Evolutionary conservation across 1,140 invertebrate genomes (phyloP), one percentile per base, ranked within the genome.

Genomic region (Pissodes strobi): DNA sequence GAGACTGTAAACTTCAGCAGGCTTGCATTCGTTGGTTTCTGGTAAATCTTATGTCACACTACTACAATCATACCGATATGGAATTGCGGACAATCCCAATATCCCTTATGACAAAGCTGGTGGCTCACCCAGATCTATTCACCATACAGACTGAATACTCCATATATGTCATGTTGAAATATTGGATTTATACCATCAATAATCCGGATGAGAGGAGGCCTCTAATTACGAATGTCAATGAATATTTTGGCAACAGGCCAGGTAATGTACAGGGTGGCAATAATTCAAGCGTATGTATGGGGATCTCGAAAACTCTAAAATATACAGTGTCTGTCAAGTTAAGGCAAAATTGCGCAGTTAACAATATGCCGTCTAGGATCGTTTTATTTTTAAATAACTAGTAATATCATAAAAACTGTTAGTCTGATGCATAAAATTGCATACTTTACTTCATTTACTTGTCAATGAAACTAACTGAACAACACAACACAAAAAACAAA

Each of bases 91-190:
- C 69, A 3, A 75, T 78, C 53, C 75, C 77, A 3, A 74, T 83
- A 13, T 84, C 88, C 3, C 72, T 92, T 55, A 89, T 93, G 87
- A 78, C 77, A 2, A 80, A 85, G 21, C 74, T 93, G 38, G 81
- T 92, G 2, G 74, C 78, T 2, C 85, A 86, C 77, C 83, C 85
- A 3, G 82, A 89, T 62, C 79, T 93, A 30, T 87, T 88, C 71
- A 89, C 90, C 0, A 86, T 91, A 78, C 90, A 92, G 76, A 91
- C 90, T 2, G 91, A 93, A 79, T 91, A 90, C 75, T 90, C 90
- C 34, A 77, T 92, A 25, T 93, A 92, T 69, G 85, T 87, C 59
- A 78, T 92, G 75, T 74, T 93, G 12, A 85, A 88, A 46, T 82
- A 84, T 22, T 91, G 90, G 89, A 79, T 86, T 61, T 87, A 83